Evolutionary conservation across 1,140 invertebrate genomes (phyloP), one percentile per base, ranked within the genome.

Genomic region (Euura saliciscinereae): DNA sequence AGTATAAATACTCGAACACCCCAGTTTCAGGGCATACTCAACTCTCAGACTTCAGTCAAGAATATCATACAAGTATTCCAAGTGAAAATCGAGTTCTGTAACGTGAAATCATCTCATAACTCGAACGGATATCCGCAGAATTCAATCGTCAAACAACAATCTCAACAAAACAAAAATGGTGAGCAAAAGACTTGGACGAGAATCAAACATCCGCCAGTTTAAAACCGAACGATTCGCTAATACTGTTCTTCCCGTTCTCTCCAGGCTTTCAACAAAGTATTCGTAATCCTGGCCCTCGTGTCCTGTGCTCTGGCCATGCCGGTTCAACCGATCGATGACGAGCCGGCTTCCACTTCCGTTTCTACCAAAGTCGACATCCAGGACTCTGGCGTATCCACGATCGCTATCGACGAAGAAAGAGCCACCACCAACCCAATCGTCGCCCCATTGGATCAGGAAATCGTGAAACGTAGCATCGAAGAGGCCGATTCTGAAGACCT

Each of bases 1-100:
- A 72, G 76, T 86, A 87, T 87, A 87, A 85, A 87, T 80, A 77
- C 77, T 44, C 69, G 66, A 59, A 8, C 43, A 75, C 71, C 66
- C 59, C 67, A 67, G 71, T 67, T 75, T 67, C 65, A 69, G 67
- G 6, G 8, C 66, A 67, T 67, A 67, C 66, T 67, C 72, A 71
- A 74, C 77, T 59, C 51, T 59, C 8, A 59, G 51, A 28, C 28
- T 28, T 28, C 28, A 28, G 28, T 28, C 28, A 28, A 28, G 28
- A 28, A 28, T 1, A 28, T 28, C n/a, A n/a, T n/a, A n/a, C n/a
- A n/a, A 28, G 28, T 28, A 28, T 28, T 28, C 28, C 28, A 28
- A 28, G 28, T 28, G 28, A 28, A 28, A 28, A 28, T 28, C 28
- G 28, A 28, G 28, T 28, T 28, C 28, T 28, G 1, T 28, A 28